phyloP scores from a whole-genome alignment of 2,113 vertebrate genomes.

The Halcyon senegalensis region DNA sequence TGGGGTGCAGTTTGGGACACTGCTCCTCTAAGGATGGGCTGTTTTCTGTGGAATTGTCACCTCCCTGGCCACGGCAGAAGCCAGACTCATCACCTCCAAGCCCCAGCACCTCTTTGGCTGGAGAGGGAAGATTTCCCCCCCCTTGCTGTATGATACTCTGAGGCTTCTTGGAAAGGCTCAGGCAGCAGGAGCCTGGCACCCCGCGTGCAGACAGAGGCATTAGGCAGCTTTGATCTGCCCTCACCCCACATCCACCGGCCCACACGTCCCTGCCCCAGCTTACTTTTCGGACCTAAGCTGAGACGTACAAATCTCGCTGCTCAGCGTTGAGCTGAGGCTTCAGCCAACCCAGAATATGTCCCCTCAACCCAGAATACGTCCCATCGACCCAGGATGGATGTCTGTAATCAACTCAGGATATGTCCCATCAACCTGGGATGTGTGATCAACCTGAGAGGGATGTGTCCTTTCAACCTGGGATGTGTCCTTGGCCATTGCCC shows the following conservation, averaged over 20 bases:
- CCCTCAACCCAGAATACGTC: not conserved
- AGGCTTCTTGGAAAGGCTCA: not conserved
- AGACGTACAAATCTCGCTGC: not conserved
- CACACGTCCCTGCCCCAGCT: fast-evolving
- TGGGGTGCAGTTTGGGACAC: fast-evolving
- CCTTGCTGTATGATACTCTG: not conserved
- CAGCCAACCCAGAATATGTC: no score
- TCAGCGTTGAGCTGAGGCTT: not conserved
- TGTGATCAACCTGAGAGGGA: no score
- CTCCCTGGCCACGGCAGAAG: fast-evolving
- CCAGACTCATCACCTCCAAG: fast-evolving
- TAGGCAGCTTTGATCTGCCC: not conserved
- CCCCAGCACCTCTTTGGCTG: not conserved
- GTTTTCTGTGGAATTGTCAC: fast-evolving
- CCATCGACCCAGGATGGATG: not conserved
- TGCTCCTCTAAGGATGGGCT: fast-evolving
- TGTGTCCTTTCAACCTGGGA: not conserved
- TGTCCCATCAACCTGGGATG: not conserved
- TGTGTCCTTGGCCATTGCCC: not conserved
- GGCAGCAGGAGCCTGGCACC: not conserved
- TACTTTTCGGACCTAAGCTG: not conserved
- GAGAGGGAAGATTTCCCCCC: not conserved
- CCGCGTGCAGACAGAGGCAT: fast-evolving
- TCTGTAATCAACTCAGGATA: not conserved
- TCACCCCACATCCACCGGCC: fast-evolving